phyloP scores from a whole-genome alignment of 2,888 invertebrate species.

The Zelleria hepariella region DNA sequence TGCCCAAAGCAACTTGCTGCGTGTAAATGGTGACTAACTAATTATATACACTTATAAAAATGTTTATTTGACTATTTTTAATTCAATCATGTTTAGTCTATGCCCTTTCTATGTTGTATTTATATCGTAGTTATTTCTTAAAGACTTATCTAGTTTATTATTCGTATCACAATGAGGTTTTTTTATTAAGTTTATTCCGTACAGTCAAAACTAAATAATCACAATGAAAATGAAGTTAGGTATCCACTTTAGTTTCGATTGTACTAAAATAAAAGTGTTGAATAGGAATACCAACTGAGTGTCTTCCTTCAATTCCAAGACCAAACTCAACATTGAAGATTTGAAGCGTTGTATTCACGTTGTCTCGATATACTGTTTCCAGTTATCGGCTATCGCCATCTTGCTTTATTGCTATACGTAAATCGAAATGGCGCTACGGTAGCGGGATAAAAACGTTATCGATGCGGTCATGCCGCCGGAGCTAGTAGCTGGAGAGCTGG shows the following conservation, averaged over 20 bases:
- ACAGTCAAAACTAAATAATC: background rate
- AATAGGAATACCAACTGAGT: no score
- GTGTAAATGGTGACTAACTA: background rate
- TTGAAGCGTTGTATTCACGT: no score
- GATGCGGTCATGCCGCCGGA: no score
- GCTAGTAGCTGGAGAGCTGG: no score
- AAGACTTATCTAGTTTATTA: background rate
- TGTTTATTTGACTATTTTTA: constrained; percentile 5
- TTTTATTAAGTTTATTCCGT: background rate
- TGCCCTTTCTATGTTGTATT: background rate
- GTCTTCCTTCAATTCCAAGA: no score
- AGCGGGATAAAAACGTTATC: no score
- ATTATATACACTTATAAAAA: constrained; percentile 3
- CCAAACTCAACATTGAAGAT: no score
- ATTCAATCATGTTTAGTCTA: constrained; percentile 2
- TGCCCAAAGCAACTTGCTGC: background rate
- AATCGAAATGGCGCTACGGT: no score
- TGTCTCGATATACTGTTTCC: no score
- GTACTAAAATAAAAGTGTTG: background rate
- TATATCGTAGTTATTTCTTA: constrained; percentile 3
- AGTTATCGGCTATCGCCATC: no score
- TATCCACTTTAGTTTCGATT: background rate
- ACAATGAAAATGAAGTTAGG: background rate
- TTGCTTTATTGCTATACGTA: no score
- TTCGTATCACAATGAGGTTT: background rate